These are phyloP conservation scores for Drosophila fulvimacula DNA, from an alignment of 2,888 invertebrate genomes.

Conservation along the genomic window DNA sequence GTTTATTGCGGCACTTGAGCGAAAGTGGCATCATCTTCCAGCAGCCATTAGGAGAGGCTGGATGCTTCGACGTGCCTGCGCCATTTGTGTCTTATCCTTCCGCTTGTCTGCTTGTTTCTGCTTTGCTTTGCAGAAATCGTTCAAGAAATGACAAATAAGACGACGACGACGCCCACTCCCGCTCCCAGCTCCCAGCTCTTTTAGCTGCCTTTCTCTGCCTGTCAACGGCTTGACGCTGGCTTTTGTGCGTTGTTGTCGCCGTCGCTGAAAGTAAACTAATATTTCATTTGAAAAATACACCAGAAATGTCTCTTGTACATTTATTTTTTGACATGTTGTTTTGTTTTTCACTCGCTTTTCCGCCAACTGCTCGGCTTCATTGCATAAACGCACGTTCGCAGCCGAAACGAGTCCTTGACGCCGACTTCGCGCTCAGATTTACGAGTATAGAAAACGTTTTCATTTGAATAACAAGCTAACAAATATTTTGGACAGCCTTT, in stretches of 20 bases:
- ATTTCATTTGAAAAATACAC: slow-evolving; percentile 79
- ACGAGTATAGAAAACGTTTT: slow-evolving; percentile 69
- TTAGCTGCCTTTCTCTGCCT: slow-evolving; percentile 30
- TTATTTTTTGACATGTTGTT: slow-evolving; percentile 79
- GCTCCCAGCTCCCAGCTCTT: neutral
- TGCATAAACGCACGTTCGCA: slow-evolving; percentile 65
- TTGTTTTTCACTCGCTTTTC: slow-evolving; percentile 65
- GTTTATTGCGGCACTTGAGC: slow-evolving; percentile 81
- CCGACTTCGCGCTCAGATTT: slow-evolving; percentile 57
- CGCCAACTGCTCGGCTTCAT: slow-evolving; percentile 45
- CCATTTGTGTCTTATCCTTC: slow-evolving; percentile 47
- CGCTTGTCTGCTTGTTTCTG: slow-evolving; percentile 49
- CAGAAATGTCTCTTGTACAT: slow-evolving; percentile 79
- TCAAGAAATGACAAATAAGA: slow-evolving; percentile 77
- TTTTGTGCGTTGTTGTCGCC: slow-evolving; percentile 36
- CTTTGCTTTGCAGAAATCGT: slow-evolving; percentile 78
- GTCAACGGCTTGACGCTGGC: slow-evolving; percentile 71
- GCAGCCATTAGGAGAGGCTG: slow-evolving; percentile 55
- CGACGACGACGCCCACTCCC: slow-evolving; percentile 10
- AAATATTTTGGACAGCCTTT: slow-evolving; percentile 64
- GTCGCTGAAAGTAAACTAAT: slow-evolving; percentile 77
- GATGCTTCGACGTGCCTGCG: slow-evolving; percentile 63
- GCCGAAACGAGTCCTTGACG: slow-evolving; percentile 63
- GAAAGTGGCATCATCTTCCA: slow-evolving; percentile 78
- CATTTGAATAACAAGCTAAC: slow-evolving; percentile 69